Base-by-base conservation (phyloP, 2,888 invertebrate genomes). In the Parascotia fuliginaria region DNA sequence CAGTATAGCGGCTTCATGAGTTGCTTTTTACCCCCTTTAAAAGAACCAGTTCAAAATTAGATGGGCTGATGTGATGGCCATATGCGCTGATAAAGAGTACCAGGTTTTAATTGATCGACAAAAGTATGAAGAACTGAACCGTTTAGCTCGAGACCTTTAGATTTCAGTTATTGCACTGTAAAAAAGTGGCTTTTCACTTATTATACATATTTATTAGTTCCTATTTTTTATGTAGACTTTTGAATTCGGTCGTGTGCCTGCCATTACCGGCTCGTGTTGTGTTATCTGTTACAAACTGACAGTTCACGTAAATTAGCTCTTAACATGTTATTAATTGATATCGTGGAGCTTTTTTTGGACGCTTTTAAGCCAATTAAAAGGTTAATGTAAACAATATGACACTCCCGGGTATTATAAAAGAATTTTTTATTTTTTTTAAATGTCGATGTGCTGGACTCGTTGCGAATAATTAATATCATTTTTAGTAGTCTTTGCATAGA, bases 281-380 rank as follows among this genome's bases (percentile, higher is more conserved):
- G 80, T 79, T 64, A 70, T 67, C 81, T 79, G 78, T 79, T 75
- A 77, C 74, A 70, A 81, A 80, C 76, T 82, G 81, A 79, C 85
- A 78, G 78, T 77, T 80, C 74, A 75, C 75, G 75, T 84, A 81
- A 84, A 85, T 86, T 84, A 83, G 70, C 65, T 73, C 69, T 74
- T 80, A 81, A 78, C 81, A 74, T 78, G 79, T 79, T 77, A 81
- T 81, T 82, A 83, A 81, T 81, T 71, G 75, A 68, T 70, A 69
- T 61, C 57, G 64, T 70, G 56, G 67, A 57, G 53, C 65, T n/a
- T n/a, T 61, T 66, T 72, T 65, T 60, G 65, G 60, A 36, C 46
- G 59, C 55, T 57, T 57, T 65, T 60, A 60, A 47, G 61, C 58
- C 68, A 62, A 65, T 68, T 69, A 71, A 56, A 57, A 60, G 42